These are phyloP conservation scores for Troides helena DNA, from an alignment of 2,888 invertebrate species.

Conservation along the genomic window DNA sequence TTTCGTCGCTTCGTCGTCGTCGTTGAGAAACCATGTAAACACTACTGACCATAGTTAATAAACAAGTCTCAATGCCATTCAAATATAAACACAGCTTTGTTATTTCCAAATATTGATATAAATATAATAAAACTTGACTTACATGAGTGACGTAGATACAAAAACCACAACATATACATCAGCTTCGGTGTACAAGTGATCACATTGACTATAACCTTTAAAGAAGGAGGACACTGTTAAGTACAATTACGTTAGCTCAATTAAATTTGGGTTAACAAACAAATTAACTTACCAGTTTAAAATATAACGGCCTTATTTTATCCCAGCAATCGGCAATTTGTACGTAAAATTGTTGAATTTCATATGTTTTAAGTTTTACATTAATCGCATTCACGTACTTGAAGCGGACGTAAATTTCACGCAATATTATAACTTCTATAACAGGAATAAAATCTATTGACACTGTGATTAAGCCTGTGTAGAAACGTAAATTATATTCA, in stretches of 20 bases:
- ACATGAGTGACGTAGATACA: constrained; percentile 8
- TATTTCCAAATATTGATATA: background rate
- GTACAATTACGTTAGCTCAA: background rate
- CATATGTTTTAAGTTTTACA: background rate
- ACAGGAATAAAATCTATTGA: constrained; percentile 1
- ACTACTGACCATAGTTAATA: too few relatives aligned
- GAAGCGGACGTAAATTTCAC: background rate
- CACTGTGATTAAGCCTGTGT: background rate
- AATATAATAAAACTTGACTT: constrained; percentile 1
- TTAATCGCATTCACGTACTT: background rate
- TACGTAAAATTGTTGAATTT: constrained; percentile 10
- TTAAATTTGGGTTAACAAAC: background rate
- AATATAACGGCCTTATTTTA: constrained; percentile 25
- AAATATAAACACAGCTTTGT: too few relatives aligned
- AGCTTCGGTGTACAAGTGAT: constrained; percentile 21
- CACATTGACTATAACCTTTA: constrained; percentile 6
- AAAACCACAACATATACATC: constrained; percentile 20
- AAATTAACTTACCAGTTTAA: constrained; percentile 19
- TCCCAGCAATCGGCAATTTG: constrained; percentile 23
- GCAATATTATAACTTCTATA: constrained; percentile 8
- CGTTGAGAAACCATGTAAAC: too few relatives aligned
- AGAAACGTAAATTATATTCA: background rate
- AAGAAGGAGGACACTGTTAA: background rate
- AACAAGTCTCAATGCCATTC: too few relatives aligned
- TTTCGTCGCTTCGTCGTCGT: too few relatives aligned